Base-by-base conservation (phyloP, 2,888 invertebrate species). In the Oxystoma pomonae region DNA sequence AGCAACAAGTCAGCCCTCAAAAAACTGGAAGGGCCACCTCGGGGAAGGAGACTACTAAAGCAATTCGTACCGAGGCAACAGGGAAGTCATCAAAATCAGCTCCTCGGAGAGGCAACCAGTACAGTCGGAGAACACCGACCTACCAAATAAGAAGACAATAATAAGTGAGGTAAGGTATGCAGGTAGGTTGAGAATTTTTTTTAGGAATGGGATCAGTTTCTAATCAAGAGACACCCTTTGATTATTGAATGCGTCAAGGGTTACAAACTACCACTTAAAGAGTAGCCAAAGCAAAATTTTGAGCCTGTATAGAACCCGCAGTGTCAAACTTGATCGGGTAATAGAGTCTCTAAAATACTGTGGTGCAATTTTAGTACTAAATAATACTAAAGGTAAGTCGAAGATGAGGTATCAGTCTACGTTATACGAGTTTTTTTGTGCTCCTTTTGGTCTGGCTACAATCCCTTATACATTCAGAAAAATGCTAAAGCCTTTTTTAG, bases 381-480 rank as follows among this genome's bases (percentile, higher is more conserved):
- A 35, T 7, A 35, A 35, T 35, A 12, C 3, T 7, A 20, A 53
- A n/a, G 20, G 16, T 7, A 67, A 55, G 55, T 62, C 72, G 55
- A 51, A 70, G 1, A 72, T 73, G 35, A 9, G 7, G 1, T 72
- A 68, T 56, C 16, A 65, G 12, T 61, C 50, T 0, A 67, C 60
- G n/a, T 16, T 67, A 9, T 73, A 64, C 51, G 67, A 70, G 51
- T 74, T 72, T 59, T 60, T 51, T 0, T 68, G 66, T 18, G 61
- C 70, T 16, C 71, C 72, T 16, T 71, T 71, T 57, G 71, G 71
- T 16, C 35, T 72, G 1, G 65, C 60, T 12, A 63, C 65, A 12
- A 65, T 66, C 5, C 69, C 73, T 17, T 72, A 56, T 55, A 58
- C 70, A n/a, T 73, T 73, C 59, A 74, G 73, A 20, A 74, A 75